phyloP scores from a whole-genome alignment of 2,888 invertebrate species.

The Gnatocerus cornutus region DNA sequence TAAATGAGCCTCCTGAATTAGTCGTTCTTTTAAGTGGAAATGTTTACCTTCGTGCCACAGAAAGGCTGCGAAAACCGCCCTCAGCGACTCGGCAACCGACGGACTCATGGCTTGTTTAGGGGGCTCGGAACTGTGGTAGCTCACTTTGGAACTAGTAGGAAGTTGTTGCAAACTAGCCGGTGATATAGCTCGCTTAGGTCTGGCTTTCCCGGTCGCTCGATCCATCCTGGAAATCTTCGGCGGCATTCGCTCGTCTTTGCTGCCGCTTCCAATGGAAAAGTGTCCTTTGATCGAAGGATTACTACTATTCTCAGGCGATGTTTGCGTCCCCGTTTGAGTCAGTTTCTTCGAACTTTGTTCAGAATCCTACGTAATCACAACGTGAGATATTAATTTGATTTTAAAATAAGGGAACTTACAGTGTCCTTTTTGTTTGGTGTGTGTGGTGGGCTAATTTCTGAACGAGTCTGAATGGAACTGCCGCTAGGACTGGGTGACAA shows the following conservation, averaged over 20 bases:
- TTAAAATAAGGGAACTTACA: too few relatives aligned
- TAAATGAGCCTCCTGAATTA: slow-evolving; percentile 56
- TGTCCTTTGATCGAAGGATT: slow-evolving; percentile 70
- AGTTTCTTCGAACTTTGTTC: slow-evolving; percentile 70
- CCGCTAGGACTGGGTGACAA: slow-evolving; percentile 74
- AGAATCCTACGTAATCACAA: too few relatives aligned
- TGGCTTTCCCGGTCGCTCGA: slow-evolving; percentile 70
- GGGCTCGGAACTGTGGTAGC: slow-evolving; percentile 72
- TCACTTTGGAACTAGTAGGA: slow-evolving; percentile 66
- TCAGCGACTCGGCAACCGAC: slow-evolving; percentile 90
- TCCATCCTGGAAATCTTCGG: slow-evolving; percentile 76
- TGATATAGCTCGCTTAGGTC: slow-evolving; percentile 71
- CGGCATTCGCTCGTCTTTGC: slow-evolving; percentile 74
- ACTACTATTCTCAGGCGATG: slow-evolving; percentile 76
- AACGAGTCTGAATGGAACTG: slow-evolving; percentile 73
- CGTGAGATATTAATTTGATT: too few relatives aligned
- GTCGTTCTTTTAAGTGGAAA: not conserved
- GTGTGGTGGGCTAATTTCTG: slow-evolving; percentile 72
- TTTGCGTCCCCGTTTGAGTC: slow-evolving; percentile 81
- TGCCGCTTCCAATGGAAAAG: slow-evolving; percentile 76
- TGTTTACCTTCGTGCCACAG: slow-evolving; percentile 92
- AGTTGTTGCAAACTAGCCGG: slow-evolving; percentile 69
- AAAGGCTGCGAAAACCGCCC: slow-evolving; percentile 97
- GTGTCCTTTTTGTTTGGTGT: slow-evolving; percentile 70
- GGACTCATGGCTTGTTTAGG: slow-evolving; percentile 92